phyloP scores from a whole-genome alignment of 2,113 vertebrate species.

The Antennarius striatus region DNA sequence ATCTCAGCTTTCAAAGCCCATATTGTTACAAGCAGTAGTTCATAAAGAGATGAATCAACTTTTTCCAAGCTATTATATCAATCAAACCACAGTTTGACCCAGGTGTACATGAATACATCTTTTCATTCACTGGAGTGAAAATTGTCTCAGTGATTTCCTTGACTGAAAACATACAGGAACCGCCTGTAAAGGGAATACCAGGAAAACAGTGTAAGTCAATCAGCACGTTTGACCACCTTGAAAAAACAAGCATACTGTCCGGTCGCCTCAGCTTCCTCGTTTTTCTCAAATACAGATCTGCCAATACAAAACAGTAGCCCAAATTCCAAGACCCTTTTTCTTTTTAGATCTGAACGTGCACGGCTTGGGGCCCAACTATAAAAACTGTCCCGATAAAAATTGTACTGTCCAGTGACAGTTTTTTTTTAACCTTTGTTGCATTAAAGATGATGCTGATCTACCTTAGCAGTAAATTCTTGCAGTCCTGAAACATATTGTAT shows the following conservation, averaged over 20 bases:
- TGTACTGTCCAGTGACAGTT: conserved; percentile 19
- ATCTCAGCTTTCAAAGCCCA: conserved; percentile 55
- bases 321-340: conserved; percentile 7
- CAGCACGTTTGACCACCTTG: not conserved
- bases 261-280: not conserved
- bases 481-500: no score
- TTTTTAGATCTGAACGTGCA: conserved; percentile 9
- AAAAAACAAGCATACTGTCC: not conserved
- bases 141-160: conserved; percentile 35
- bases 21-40: conserved; percentile 18
- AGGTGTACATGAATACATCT: conserved; percentile 36
- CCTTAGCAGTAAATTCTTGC: no score
- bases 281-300: not conserved
- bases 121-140: conserved; percentile 36
- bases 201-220: conserved; percentile 18
- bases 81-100: conserved; percentile 42
- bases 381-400: conserved; percentile 1
- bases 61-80: conserved; percentile 57
- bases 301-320: not conserved
- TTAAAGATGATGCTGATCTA: no score
- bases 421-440: not conserved
- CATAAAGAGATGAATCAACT: conserved; percentile 50
- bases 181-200: conserved; percentile 5
- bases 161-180: conserved; percentile 28
- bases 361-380: not conserved